Base-by-base conservation (phyloP, 2,888 invertebrate species). In the Xestoiulus laeticollis region DNA sequence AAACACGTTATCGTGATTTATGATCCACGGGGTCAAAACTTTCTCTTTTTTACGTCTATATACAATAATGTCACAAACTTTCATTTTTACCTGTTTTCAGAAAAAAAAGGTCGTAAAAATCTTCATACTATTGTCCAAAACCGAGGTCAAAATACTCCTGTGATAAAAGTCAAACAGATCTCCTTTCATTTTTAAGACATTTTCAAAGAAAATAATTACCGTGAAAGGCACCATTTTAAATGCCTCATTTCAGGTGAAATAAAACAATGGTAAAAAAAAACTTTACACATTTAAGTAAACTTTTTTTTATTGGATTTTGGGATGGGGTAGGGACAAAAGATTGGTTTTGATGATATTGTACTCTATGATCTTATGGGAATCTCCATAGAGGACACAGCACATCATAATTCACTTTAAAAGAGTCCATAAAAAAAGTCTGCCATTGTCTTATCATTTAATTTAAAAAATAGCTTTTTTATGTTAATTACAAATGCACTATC, bases 61-160 rank as follows among this genome's bases (percentile, higher is more conserved):
- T 68, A 68, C 68, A 26, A 68, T 68, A 68, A 22, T 68, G 68
- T 68, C 68, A 68, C 68, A 68, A 68, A 68, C 68, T 68, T 68
- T 68, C 68, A 68, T 68, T 68, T 68, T 68, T 68, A 68, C 68
- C 68, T 68, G 22, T n/a, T 68, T 68, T 68, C 26, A 0, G 4
- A 26, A 22, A 26, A 26, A 26, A 68, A 68, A 68, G 8, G 68
- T 68, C 68, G 68, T 68, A 26, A 68, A 48, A 19, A 22, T 68
- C 22, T 26, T 68, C 12, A 1, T 68, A 68, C 68, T 68, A 68
- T 68, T 68, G 68, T 68, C 68, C 68, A 26, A 68, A 68, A 6
- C 5, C 8, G 68, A 26, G 68, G 68, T 68, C 22, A 68, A 68
- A 68, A 68, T 68, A 68, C 68, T 22, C 22, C 26, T 22, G 26